Conservation (phyloP, 2,113 vertebrate species). For the Apaloderma vittatum region DNA sequence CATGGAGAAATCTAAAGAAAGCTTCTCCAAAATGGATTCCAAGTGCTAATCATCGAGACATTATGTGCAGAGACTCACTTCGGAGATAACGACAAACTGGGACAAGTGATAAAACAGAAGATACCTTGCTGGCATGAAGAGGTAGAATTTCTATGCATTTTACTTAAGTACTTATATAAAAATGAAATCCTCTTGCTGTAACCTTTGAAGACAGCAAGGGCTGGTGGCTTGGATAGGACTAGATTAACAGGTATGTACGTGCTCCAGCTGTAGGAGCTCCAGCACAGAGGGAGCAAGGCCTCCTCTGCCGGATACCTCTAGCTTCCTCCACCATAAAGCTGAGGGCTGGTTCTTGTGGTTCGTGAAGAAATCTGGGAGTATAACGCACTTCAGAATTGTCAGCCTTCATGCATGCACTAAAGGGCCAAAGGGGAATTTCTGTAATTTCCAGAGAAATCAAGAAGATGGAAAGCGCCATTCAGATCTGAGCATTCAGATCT, state of each 20-base stretch:
- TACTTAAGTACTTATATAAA: neutral
- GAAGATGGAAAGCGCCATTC: neutral
- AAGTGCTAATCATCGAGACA: neutral
- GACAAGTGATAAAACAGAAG: neutral
- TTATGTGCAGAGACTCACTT: neutral
- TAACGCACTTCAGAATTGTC: neutral
- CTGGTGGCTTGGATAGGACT: neutral
- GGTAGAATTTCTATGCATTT: neutral
- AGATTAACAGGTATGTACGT: rapidly evolving
- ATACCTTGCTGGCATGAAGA: neutral
- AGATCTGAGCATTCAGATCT: too few relatives aligned
- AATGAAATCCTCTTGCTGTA: neutral
- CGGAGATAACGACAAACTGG: neutral
- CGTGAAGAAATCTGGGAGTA: neutral
- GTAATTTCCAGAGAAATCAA: neutral
- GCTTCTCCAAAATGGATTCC: neutral
- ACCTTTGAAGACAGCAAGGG: too few relatives aligned
- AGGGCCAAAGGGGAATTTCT: neutral
- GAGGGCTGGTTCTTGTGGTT: neutral
- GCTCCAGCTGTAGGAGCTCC: neutral
- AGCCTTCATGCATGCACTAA: neutral
- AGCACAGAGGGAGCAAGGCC: neutral
- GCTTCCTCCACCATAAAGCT: neutral
- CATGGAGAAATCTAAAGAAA: neutral
- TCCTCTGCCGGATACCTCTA: neutral